Conservation (phyloP, 2,888 invertebrate genomes). For the Drosophila hamatofila region DNA sequence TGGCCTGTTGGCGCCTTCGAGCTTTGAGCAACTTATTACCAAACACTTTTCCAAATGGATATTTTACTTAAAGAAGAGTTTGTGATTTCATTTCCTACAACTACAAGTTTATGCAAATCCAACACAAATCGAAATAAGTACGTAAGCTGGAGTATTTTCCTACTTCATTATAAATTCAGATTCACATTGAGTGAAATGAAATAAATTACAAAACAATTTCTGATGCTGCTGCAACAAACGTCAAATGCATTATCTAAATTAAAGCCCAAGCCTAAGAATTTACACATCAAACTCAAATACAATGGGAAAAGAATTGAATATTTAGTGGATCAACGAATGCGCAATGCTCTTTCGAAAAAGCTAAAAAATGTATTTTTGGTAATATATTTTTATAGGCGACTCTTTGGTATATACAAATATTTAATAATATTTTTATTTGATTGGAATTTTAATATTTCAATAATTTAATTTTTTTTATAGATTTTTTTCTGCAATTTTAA, state of each 20-base stretch:
- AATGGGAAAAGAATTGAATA: not conserved
- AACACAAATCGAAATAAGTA: not conserved
- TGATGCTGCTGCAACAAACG: slow-evolving; percentile 3
- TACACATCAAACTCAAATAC: slow-evolving; percentile 34
- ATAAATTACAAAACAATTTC: slow-evolving; percentile 10
- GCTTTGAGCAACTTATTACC: slow-evolving; percentile 18
- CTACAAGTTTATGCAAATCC: not conserved
- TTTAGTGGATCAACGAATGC: not conserved
- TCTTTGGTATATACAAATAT: too few species aligned
- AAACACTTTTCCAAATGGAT: slow-evolving; percentile 13
- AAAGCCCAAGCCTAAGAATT: slow-evolving; percentile 25
- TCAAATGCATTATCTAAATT: slow-evolving; percentile 45
- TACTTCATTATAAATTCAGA: not conserved
- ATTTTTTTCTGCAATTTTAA: too few species aligned
- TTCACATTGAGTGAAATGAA: not conserved
- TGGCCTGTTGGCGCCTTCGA: slow-evolving; percentile 42
- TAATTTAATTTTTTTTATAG: too few species aligned
- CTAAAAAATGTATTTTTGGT: too few species aligned
- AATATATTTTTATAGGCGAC: too few species aligned
- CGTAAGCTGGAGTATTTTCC: not conserved
- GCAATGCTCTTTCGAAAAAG: not conserved
- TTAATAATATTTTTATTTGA: too few species aligned
- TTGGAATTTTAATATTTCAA: too few species aligned
- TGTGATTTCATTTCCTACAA: not conserved
- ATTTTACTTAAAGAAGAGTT: not conserved